A percentile compares a stretch with the other conserved stretches of the same genome.
Evolutionary conservation across 2,113 vertebrate genomes (phyloP).

Genomic region (Potamarius usumacintae): DNA sequence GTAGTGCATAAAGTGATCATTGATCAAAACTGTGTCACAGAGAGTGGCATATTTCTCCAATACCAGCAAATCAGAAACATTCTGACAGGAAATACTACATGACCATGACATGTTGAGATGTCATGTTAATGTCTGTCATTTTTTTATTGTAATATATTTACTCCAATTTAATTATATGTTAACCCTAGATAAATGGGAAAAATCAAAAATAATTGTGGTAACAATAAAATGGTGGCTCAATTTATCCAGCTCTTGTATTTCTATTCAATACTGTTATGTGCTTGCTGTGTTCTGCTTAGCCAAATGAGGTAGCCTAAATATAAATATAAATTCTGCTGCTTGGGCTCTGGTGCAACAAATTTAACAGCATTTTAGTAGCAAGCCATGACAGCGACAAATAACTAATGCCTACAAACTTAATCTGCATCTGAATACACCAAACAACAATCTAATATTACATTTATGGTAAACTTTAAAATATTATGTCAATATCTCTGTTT

Average conservation of each 20-base stretch:
- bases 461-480: not conserved
- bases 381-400: not conserved
- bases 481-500: not conserved
- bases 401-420: not conserved
- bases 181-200: not conserved
- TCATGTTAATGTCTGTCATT: not conserved
- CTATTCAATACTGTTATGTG: not conserved
- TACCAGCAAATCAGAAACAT: not conserved
- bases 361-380: not conserved
- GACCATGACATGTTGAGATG: no score
- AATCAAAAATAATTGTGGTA: not conserved
- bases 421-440: not conserved
- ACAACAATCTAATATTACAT: not conserved
- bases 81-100: not conserved
- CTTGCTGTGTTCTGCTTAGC: no score
- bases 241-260: not conserved
- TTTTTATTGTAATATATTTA: not conserved
- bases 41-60: not conserved
- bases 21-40: not conserved
- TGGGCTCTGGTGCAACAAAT: not conserved
- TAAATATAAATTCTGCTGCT: not conserved
- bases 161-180: not conserved
- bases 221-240: not conserved
- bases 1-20: not conserved
- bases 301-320: not conserved